These are phyloP conservation scores for Xenotilapia leptura DNA, from an alignment of 2,113 vertebrate genomes.

Conservation along the genomic window DNA sequence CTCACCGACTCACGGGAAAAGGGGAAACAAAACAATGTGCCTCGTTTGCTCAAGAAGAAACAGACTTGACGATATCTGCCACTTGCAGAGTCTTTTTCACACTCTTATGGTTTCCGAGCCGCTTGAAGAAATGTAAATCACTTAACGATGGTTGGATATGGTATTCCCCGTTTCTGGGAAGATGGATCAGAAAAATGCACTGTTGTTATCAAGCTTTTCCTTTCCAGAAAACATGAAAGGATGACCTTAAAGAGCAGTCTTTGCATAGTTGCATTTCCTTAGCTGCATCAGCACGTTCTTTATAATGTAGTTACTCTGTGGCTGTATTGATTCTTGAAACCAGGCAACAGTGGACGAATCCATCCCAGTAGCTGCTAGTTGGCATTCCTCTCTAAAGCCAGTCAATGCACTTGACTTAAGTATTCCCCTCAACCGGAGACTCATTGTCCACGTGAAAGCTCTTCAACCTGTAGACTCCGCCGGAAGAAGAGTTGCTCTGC, in stretches of 20 bases:
- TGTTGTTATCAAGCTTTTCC: background rate
- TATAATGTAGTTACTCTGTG: background rate
- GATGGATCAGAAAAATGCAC: background rate
- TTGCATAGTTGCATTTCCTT: background rate
- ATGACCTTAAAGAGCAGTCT: background rate
- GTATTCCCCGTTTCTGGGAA: background rate
- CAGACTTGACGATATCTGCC: background rate
- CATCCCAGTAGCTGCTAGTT: background rate
- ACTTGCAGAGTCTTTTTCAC: background rate
- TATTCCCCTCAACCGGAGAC: background rate
- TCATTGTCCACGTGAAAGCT: conserved; percentile 26
- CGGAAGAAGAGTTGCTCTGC: background rate
- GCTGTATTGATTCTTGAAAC: conserved; percentile 54
- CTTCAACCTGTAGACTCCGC: background rate
- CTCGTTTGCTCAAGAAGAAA: background rate
- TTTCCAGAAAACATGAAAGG: background rate
- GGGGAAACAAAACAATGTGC: background rate
- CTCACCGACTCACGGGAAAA: background rate
- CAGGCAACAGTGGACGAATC: conserved; percentile 40
- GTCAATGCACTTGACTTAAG: conserved; percentile 57
- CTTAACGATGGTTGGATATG: background rate
- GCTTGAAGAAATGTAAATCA: background rate
- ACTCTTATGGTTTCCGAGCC: background rate
- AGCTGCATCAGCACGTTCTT: background rate
- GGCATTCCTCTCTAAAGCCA: conserved; percentile 40